Conservation (phyloP, 2,888 invertebrate genomes). For the Megaustenia siamemsis region DNA sequence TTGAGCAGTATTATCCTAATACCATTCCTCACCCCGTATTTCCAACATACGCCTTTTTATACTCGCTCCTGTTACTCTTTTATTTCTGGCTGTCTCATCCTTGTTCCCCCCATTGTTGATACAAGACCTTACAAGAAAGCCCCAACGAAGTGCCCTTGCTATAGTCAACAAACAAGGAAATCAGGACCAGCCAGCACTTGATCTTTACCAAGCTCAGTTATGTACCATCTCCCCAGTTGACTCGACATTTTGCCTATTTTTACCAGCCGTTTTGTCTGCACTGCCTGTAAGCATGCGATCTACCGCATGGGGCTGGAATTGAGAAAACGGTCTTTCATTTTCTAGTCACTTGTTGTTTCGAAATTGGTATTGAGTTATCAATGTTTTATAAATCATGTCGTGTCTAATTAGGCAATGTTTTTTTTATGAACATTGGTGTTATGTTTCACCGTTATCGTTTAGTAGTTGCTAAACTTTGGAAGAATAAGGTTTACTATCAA, state of each 20-base stretch:
- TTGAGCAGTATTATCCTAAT: no score
- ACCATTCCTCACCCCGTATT: background rate
- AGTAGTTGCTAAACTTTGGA: no score
- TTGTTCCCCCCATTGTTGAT: slow-evolving; percentile 6
- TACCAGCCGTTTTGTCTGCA: slow-evolving; percentile 7
- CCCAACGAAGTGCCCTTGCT: slow-evolving; percentile 42
- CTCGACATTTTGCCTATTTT: slow-evolving; percentile 37
- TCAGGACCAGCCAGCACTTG: slow-evolving; percentile 36
- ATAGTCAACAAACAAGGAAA: slow-evolving; percentile 40
- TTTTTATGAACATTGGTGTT: no score
- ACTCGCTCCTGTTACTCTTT: slow-evolving; percentile 24
- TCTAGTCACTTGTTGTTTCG: no score
- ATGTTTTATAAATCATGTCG: no score
- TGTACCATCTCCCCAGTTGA: slow-evolving; percentile 26
- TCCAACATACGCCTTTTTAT: background rate
- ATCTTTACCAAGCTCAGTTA: slow-evolving; percentile 30
- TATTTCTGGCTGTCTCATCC: background rate
- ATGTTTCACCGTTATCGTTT: no score
- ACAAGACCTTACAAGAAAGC: slow-evolving; percentile 35
- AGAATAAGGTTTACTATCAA: no score
- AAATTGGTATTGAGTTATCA: no score
- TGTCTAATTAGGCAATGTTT: no score
- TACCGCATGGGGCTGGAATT: background rate
- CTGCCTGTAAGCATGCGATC: background rate
- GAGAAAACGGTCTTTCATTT: no score